phyloP scores from a whole-genome alignment of 2,113 vertebrate genomes.

The Oryzias javanicus region DNA sequence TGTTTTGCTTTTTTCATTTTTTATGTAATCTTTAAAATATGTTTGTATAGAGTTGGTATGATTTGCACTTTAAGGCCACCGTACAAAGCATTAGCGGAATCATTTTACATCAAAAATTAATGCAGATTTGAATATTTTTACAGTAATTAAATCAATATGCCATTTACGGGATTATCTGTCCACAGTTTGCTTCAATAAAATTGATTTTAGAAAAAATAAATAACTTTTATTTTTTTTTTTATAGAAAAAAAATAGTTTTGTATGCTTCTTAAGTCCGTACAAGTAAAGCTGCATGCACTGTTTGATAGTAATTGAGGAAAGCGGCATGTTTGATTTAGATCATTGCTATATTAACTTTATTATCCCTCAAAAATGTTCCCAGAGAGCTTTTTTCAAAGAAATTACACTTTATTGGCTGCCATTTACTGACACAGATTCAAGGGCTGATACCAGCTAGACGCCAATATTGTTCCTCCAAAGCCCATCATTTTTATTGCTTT shows the following conservation, averaged over 20 bases:
- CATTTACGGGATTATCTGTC: not conserved
- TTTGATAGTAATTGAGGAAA: too few species aligned
- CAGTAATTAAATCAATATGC: constrained; percentile 9
- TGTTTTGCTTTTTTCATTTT: too few species aligned
- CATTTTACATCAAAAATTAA: too few species aligned
- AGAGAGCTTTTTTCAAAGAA: not conserved
- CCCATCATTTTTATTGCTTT: not conserved
- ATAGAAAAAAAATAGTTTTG: not conserved
- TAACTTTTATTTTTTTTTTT: not conserved
- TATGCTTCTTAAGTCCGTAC: not conserved
- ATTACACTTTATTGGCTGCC: not conserved
- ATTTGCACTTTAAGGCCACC: too few species aligned
- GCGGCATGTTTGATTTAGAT: not conserved
- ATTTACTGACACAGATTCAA: not conserved
- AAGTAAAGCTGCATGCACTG: too few species aligned
- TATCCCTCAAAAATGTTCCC: not conserved
- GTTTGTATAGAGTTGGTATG: too few species aligned
- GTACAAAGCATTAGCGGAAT: too few species aligned
- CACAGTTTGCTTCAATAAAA: not conserved
- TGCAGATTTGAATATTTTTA: not conserved
- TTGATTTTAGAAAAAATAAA: not conserved
- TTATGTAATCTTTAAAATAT: too few species aligned
- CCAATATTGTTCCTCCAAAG: not conserved
- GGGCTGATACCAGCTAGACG: not conserved
- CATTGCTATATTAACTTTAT: not conserved